A percentile compares a stretch with the other conserved stretches of the same genome.
Conservation (phyloP, 2,797 vertebrate genomes). For the Acomys russatus region DNA sequence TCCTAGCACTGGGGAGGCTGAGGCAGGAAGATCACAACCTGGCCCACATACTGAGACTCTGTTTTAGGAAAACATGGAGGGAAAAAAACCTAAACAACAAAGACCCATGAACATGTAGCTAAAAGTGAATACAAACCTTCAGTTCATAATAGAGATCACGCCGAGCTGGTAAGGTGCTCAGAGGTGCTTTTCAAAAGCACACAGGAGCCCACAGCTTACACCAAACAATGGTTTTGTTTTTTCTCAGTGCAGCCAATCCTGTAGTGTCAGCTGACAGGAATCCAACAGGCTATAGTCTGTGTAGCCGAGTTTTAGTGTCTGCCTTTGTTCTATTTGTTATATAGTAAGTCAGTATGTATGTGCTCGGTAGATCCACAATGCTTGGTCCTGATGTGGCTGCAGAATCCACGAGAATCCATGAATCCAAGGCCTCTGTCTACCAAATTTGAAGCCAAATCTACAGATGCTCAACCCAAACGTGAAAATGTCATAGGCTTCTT, state of each 20-base stretch:
- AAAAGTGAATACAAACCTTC: not conserved
- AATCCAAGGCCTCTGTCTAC: not conserved
- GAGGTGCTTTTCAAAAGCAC: slow-evolving; percentile 7
- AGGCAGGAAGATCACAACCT: not conserved
- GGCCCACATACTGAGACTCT: not conserved
- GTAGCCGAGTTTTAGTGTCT: not conserved
- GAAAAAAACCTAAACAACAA: too few species aligned
- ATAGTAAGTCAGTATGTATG: not conserved
- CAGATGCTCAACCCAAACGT: not conserved
- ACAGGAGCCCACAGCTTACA: not conserved
- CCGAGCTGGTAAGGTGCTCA: not conserved
- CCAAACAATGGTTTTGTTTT: not conserved
- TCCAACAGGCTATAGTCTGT: not conserved
- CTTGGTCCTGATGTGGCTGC: not conserved
- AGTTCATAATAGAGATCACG: not conserved
- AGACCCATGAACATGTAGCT: not conserved
- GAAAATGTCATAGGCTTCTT: not conserved
- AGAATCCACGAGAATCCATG: not conserved
- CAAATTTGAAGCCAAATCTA: not conserved
- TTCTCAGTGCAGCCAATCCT: not conserved
- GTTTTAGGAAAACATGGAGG: not conserved
- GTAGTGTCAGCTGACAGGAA: not conserved
- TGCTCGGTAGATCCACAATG: not conserved
- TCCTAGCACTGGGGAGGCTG: not conserved
- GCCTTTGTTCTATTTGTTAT: not conserved